Base-by-base conservation (phyloP, 2,113 vertebrate genomes). In the Notarius lentiginosus region DNA sequence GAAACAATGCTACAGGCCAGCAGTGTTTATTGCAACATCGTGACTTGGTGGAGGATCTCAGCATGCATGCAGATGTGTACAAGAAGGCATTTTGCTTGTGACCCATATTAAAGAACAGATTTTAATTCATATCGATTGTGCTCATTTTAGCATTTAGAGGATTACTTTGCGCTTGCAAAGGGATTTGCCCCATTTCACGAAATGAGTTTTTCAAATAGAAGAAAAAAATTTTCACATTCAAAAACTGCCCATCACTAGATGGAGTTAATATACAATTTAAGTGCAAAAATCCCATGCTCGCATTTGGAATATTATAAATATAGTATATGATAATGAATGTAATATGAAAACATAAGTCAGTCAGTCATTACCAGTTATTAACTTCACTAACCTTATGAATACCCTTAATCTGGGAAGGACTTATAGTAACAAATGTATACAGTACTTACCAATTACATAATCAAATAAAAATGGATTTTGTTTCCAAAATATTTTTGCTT, bases 351-450 rank as follows among this genome's bases (percentile, higher is more conserved):
- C 34, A 20, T 22, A 10, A 61, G n/a, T 79, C 88, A 75, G 83
- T 90, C 86, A 86, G 88, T 85, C 61, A 83, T 90, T 90, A 88
- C 84, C 61, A 53, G 55, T 14, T 61, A 30, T 70, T 66, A 70
- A 30, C 85, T 79, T 65, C 14, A 6, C 34, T 51, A 82, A 61
- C 66, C 24, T 63, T 70, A 84, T 70, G 63, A 22, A 70, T 70
- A 84, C 27, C 10, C 61, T 63, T 14, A 34, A 65, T 60, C 11
- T 22, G 17, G 47, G 9, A 77, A 79, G 41, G 0, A 77, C 24
- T 34, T 55, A 51, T 4, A 24, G 27, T 65, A 83, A 76, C n/a
- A 79, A 83, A 15, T 49, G 24, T 30, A 63, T 34, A 82, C 8
- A 70, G 58, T 87, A 88, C 89, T 88, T 79, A 89, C 88, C 88